Evolutionary conservation across 2,797 vertebrate species (phyloP).

Genomic region (Rhadinocentrus ornatus): DNA sequence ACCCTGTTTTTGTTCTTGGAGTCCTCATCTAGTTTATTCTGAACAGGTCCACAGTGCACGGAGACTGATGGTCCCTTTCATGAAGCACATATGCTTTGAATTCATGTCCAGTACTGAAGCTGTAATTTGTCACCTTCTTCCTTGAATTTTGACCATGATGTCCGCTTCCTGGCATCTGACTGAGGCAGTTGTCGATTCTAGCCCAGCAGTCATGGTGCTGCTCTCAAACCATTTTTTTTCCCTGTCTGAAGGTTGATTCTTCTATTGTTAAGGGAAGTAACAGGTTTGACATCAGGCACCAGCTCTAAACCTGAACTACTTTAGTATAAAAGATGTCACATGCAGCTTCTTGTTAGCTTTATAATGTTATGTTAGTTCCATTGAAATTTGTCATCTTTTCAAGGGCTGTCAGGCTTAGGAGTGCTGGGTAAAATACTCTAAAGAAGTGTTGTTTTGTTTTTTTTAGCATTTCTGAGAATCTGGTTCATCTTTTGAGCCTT

Average conservation of each 20-base stretch:
- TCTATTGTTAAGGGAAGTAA: background rate
- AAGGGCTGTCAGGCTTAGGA: conserved; percentile 53
- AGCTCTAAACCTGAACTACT: background rate
- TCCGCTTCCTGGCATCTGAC: background rate
- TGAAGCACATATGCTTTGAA: background rate
- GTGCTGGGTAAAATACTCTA: conserved; percentile 32
- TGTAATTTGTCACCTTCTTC: background rate
- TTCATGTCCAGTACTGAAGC: background rate
- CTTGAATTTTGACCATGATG: background rate
- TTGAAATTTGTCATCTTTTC: conserved; percentile 45
- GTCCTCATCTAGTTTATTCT: background rate
- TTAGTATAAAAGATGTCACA: conserved; percentile 10
- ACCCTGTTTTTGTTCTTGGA: background rate
- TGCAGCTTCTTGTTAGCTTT: conserved; percentile 19
- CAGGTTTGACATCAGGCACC: conserved; percentile 12
- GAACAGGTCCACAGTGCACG: background rate
- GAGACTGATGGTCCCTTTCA: background rate
- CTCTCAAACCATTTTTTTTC: background rate
- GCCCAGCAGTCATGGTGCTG: background rate
- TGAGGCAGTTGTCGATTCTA: background rate
- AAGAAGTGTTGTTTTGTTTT: conserved; percentile 4
- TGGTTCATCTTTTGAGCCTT: conserved; percentile 41
- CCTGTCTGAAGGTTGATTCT: background rate
- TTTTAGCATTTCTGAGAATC: conserved; percentile 13
- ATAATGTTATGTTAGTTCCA: conserved; percentile 9